Evolutionary conservation across 2,888 invertebrate species (phyloP), one percentile per base, ranked within the genome.

Genomic region (Celastrina argiolus): DNA sequence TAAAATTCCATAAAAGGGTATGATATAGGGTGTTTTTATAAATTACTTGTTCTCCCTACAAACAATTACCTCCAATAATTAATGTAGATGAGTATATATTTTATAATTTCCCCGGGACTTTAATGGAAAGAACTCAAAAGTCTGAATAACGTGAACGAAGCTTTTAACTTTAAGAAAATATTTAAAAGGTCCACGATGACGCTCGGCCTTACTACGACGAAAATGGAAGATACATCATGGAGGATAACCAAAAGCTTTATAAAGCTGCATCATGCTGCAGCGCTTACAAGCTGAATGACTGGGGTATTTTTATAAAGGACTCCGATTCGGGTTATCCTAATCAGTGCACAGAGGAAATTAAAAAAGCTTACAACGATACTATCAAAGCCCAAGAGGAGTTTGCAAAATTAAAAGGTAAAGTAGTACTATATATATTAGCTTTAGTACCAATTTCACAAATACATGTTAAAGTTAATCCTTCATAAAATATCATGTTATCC

Each of bases 191-290:
- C 1, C 18, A 68, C 1, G 75, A 78, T 28, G 75, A 73, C 1
- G 72, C 74, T 0, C 72, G 75, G 2, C 84, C 84, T 65, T 82
- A 76, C 65, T 85, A 76, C 71, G 85, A 89, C 65, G 69, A 72
- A 5, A 69, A 72, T 59, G 88, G 90, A 4, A 83, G 87, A 1
- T 85, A 84, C 68, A 26, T 75, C 1, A 64, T 75, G 4, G 71
- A 78, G 36, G 68, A 75, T 2, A 78, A 77, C 0, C 73, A 80
- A 16, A 87, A 83, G 68, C 5, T 82, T 0, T 84, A 88, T 72
- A 83, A 87, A 70, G 68, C 76, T 8, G 81, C 78, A 0, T 69
- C 80, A 0, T 89, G 88, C 73, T 76, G 81, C 1, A 86, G 84
- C 68, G 68, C 76, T 1, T 86, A 84, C 71, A 76, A 75, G 1